phyloP scores from a whole-genome alignment of 2,113 vertebrate genomes.

The Varanus komodoensis region DNA sequence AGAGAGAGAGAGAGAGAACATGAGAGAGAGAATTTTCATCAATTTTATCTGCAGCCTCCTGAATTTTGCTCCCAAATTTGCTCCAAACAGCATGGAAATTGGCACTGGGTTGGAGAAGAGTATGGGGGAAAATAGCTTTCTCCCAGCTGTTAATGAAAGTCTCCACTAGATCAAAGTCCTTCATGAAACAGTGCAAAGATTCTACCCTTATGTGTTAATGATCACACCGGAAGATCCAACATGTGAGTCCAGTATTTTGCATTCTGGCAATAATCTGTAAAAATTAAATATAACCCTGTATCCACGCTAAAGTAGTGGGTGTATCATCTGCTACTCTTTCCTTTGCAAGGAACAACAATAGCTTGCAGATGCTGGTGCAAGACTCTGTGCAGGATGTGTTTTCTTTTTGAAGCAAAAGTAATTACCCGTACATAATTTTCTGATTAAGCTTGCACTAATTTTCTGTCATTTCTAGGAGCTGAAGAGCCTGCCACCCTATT shows the following conservation, averaged over 20 bases:
- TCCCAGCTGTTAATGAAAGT: neutral
- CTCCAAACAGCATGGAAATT: neutral
- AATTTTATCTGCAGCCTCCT: neutral
- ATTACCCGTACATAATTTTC: slow-evolving; percentile 29
- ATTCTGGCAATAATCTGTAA: neutral
- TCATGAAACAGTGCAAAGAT: neutral
- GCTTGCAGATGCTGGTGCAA: slow-evolving; percentile 34
- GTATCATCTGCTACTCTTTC: slow-evolving; percentile 36
- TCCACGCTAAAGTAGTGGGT: slow-evolving; percentile 6
- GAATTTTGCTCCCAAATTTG: neutral
- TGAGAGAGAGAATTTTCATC: neutral
- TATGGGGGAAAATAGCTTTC: neutral
- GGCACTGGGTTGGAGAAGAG: too few species aligned
- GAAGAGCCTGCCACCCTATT: slow-evolving; percentile 24
- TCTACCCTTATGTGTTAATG: neutral
- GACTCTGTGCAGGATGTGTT: slow-evolving; percentile 31
- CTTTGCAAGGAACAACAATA: neutral
- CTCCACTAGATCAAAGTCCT: neutral
- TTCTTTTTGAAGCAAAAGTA: slow-evolving; percentile 36
- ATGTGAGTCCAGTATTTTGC: slow-evolving; percentile 3
- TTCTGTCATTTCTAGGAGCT: slow-evolving; percentile 27
- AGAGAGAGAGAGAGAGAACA: too few species aligned
- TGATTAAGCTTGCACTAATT: slow-evolving; percentile 43
- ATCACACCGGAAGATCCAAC: neutral
- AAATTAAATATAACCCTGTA: neutral